These are phyloP conservation scores for Hemicrepidius hirtus DNA, from an alignment of 2,888 invertebrate genomes.

Conservation along the genomic window DNA sequence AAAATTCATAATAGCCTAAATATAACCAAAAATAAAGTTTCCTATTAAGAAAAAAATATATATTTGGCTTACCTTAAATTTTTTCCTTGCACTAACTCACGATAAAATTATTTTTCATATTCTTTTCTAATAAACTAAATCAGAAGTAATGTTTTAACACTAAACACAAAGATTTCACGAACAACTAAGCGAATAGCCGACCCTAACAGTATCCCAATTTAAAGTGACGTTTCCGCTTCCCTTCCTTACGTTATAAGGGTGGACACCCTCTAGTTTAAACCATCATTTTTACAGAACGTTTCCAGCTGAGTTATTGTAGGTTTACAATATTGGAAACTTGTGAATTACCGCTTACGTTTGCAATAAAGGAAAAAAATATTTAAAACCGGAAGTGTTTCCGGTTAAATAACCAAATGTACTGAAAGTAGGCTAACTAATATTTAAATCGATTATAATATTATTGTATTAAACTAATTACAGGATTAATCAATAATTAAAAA, in stretches of 20 bases:
- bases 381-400: constrained; percentile 41
- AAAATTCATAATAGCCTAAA: too few species aligned
- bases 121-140: too few species aligned
- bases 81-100: too few species aligned
- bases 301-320: background rate
- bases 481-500: too few species aligned
- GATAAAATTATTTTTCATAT: too few species aligned
- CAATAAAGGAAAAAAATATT: constrained; percentile 19
- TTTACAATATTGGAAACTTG: background rate
- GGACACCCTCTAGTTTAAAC: constrained; percentile 41
- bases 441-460: too few species aligned
- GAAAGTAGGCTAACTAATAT: too few species aligned
- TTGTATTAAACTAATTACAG: too few species aligned
- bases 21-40: too few species aligned
- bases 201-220: constrained; percentile 42
- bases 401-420: background rate
- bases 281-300: constrained; percentile 25
- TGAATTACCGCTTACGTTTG: background rate
- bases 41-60: too few species aligned
- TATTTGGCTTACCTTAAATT: too few species aligned
- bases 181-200: constrained; percentile 17
- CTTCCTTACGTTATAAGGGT: constrained; percentile 45
- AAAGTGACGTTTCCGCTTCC: constrained; percentile 52
- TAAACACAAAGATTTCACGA: background rate
- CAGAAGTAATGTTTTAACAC: background rate